phyloP scores from a whole-genome alignment of 2,888 invertebrate genomes.

The Ophraella communa region DNA sequence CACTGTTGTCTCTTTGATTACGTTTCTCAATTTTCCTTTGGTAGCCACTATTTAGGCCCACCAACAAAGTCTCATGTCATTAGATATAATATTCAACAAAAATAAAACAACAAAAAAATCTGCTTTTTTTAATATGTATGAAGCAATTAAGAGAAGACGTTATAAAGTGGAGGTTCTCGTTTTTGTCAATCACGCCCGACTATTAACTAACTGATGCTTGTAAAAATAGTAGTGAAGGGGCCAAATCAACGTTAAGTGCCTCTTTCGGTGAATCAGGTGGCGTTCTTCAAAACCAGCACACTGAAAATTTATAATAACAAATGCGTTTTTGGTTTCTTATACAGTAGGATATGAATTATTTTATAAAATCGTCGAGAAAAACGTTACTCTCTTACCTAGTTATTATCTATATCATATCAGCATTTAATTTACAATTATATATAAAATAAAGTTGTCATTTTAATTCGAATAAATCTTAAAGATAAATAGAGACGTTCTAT shows the following conservation, averaged over 20 bases:
- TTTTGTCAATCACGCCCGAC: neutral
- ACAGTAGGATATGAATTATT: no score
- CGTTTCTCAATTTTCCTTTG: neutral
- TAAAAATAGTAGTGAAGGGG: neutral
- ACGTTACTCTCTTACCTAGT: no score
- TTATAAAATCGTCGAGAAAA: no score
- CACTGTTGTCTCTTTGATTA: constrained; percentile 1
- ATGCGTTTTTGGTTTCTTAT: no score
- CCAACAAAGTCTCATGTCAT: constrained; percentile 8
- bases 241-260: neutral
- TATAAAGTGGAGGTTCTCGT: neutral
- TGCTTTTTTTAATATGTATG: neutral
- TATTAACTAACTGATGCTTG: neutral
- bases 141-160: constrained; percentile 5
- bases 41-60: constrained; percentile 1
- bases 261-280: neutral
- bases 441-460: no score
- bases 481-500: no score
- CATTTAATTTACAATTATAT: no score
- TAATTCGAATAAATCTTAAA: no score
- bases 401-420: no score
- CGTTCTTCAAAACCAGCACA: neutral
- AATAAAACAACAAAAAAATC: neutral
- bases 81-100: constrained; percentile 2
- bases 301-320: no score